Conservation (phyloP, 2,888 invertebrate genomes). For the Julus scandinavius region DNA sequence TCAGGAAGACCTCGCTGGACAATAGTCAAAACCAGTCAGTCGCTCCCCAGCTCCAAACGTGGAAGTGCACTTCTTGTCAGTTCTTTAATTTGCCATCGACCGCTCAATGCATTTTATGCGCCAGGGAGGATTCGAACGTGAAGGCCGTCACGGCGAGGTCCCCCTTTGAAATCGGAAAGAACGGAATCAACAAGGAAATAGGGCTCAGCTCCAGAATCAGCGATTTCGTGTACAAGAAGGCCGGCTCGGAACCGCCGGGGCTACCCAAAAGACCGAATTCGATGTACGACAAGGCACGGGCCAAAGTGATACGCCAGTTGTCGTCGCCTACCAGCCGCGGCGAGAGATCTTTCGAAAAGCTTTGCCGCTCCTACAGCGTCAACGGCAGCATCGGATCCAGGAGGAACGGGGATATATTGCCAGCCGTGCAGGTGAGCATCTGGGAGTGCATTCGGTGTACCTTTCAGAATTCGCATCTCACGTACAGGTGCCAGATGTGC, state of each 20-base stretch:
- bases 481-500: slow-evolving; percentile 79
- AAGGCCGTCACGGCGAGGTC: not conserved
- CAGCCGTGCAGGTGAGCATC: slow-evolving; percentile 60
- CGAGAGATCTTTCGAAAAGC: slow-evolving; percentile 47
- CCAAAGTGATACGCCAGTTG: slow-evolving; percentile 70
- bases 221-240: slow-evolving; percentile 6
- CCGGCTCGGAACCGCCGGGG: slow-evolving; percentile 58
- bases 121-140: slow-evolving; percentile 55
- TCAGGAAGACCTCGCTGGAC: slow-evolving; percentile 45
- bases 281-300: slow-evolving; percentile 68
- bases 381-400: slow-evolving; percentile 41
- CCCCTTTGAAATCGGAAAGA: slow-evolving; percentile 18
- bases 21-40: not conserved
- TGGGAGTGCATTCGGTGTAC: slow-evolving; percentile 83
- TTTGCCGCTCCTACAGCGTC: slow-evolving; percentile 38
- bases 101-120: slow-evolving; percentile 61
- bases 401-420: slow-evolving; percentile 39
- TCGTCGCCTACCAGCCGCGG: slow-evolving; percentile 56
- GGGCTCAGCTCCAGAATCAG: slow-evolving; percentile 62
- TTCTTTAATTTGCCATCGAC: slow-evolving; percentile 63
- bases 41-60: slow-evolving; percentile 59
- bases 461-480: slow-evolving; percentile 75
- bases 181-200: slow-evolving; percentile 51
- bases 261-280: slow-evolving; percentile 69
- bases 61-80: slow-evolving; percentile 65